Evolutionary conservation across 2,113 vertebrate genomes (phyloP), one percentile per base, ranked within the genome.

Genomic region (Cardinalis cardinalis): DNA sequence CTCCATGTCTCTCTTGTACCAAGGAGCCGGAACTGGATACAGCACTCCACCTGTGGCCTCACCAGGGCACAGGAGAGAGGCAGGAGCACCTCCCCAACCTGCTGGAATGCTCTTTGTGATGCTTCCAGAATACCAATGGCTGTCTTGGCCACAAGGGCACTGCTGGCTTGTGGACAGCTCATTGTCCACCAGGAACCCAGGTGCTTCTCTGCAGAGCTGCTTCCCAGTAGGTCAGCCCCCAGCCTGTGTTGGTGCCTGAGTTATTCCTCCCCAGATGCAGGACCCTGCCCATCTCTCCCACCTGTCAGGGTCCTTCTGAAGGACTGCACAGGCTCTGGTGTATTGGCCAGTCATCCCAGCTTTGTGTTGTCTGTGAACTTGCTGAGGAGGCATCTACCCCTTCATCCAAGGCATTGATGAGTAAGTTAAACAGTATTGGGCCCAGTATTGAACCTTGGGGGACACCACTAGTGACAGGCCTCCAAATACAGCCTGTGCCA

Each of bases 281-380:
- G 68, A 52, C 28, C 28, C 52, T 66, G 60, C 29, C 52, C 5
- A 3, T 38, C 24, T 40, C 38, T 66, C 15, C 10, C 11, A 14
- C 11, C 28, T 73, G 8, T 52, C 10, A 4, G 20, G 6, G 9
- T 28, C 38, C 44, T 10, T 59, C 53, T 44, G 71, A 51, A 85
- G 71, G 52, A 52, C 28, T 52, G 38, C 76, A 52, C 18, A 51
- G 53, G 7, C 53, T 68, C 69, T 38, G n/a, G n/a, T 19, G 15
- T 80, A n/a, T 51, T 1, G 0, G 13, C 43, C 51, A 58, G 23
- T 58, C 1, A 0, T 65, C 52, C 5, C 75, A 59, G 19, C 23
- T 46, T 53, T 34, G 24, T 59, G 52, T 18, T 11, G 3, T 31
- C 38, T 38, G 24, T 74, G 46, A 40, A 60, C n/a, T 53, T 81